Percentiles rank a stretch among this genome's conserved stretches.
Evolutionary conservation across 2,113 vertebrate genomes (phyloP).

Genomic region (Litocranius walleri): DNA sequence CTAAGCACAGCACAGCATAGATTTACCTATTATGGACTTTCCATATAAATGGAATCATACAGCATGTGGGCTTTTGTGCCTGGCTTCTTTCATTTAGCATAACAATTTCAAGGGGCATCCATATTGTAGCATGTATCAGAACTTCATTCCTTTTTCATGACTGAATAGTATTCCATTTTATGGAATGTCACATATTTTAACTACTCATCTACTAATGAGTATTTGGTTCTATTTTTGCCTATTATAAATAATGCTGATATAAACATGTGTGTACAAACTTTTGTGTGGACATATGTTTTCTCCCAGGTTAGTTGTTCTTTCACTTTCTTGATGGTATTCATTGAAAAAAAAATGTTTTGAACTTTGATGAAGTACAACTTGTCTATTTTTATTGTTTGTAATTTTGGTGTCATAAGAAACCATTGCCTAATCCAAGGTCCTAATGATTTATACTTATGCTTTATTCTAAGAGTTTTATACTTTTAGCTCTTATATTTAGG

Average conservation of each 20-base stretch:
- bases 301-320: background rate
- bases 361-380: background rate
- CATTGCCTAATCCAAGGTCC: background rate
- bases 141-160: background rate
- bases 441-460: background rate
- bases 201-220: background rate
- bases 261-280: background rate
- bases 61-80: background rate
- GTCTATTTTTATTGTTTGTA: background rate
- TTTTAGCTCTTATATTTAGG: background rate
- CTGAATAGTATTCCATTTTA: background rate
- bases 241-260: background rate
- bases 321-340: background rate
- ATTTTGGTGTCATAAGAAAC: background rate
- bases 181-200: background rate
- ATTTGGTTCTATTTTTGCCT: background rate
- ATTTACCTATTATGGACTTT: background rate
- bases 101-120: background rate
- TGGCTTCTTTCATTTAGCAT: background rate
- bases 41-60: background rate
- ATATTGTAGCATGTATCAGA: background rate
- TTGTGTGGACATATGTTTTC: background rate
- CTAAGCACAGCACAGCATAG: background rate
- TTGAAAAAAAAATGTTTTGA: background rate
- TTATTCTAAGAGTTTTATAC: background rate